These are phyloP conservation scores for Pseudorasbora parva DNA, from an alignment of 2,113 vertebrate genomes.

Conservation along the genomic window DNA sequence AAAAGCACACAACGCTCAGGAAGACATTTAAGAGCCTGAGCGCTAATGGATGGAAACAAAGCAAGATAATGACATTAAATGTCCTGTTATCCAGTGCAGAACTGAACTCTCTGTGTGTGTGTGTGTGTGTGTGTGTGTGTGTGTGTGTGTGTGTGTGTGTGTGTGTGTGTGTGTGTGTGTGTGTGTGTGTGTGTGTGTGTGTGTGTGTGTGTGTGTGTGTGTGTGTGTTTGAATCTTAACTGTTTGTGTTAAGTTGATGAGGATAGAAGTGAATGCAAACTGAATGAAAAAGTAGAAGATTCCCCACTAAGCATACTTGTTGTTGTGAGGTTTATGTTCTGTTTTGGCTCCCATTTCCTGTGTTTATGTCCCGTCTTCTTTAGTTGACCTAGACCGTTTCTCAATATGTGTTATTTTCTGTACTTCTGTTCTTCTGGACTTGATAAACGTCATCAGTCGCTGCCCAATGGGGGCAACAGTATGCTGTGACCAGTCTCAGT, in stretches of 20 bases:
- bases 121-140: slow-evolving; percentile 31
- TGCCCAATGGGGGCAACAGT: too few relatives aligned
- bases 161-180: slow-evolving; percentile 1
- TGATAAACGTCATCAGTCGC: too few relatives aligned
- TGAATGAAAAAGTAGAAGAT: neutral
- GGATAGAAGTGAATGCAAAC: neutral
- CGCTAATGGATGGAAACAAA: slow-evolving; percentile 8
- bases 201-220: neutral
- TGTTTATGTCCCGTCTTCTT: too few relatives aligned
- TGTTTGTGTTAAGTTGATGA: neutral
- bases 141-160: neutral
- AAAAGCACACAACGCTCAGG: neutral
- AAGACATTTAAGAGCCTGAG: neutral
- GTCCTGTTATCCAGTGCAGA: neutral
- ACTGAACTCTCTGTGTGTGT: neutral
- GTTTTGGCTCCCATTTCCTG: too few relatives aligned
- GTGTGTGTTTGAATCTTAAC: slow-evolving; percentile 13
- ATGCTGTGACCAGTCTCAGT: too few relatives aligned
- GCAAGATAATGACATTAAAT: slow-evolving; percentile 6
- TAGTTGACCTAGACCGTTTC: too few relatives aligned
- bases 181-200: slow-evolving; percentile 6
- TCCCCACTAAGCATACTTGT: neutral
- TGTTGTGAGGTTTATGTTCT: too few relatives aligned
- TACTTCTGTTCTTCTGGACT: too few relatives aligned
- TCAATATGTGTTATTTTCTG: too few relatives aligned